Evolutionary conservation across 2,888 invertebrate species (phyloP), one percentile per base, ranked within the genome.

Genomic region (Andrena trimmerana): DNA sequence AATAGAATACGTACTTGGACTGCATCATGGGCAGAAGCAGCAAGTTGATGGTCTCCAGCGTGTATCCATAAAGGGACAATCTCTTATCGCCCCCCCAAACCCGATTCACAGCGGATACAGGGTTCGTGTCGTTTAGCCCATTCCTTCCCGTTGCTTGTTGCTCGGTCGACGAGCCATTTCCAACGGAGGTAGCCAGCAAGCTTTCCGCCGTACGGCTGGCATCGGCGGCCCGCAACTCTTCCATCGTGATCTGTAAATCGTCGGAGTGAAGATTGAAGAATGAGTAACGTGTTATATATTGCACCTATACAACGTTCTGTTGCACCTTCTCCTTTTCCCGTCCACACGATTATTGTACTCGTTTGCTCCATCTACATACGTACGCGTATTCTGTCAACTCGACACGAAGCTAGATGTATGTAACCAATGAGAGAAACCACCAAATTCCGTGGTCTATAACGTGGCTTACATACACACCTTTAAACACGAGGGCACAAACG

Each of bases 21-120:
- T 97, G 97, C 88, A 99, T 97, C 99, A 99, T 99, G 0, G 99
- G 99, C 74, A 99, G 94, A 52, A 99, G 95, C 27, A 99, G 95
- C 96, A 99, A 96, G 92, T 97, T 97, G 92, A 99, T 97, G 0
- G 99, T 98, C 95, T 99, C 99, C 50, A 98, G 97, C 0, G 99
- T 99, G 94, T 99, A 99, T 67, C 98, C 98, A 94, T 97, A 99
- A 83, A 99, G 95, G 1, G 98, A 96, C 57, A 99, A 96, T 50
- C 99, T 95, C 77, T 97, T 96, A 94, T 99, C 99, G 0, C 96
- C 95, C 59, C 95, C 95, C 94, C 95, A 95, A 65, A 95, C 94
- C 29, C 94, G 93, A 78, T 94, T 94, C 31, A 94, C 92, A 48
- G 93, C 94, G n/a, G 92, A 93, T 36, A 93, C 88, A 57, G 92